These are phyloP conservation scores for Callosobruchus maculatus DNA, from an alignment of 2,888 invertebrate species.

Conservation along the genomic window DNA sequence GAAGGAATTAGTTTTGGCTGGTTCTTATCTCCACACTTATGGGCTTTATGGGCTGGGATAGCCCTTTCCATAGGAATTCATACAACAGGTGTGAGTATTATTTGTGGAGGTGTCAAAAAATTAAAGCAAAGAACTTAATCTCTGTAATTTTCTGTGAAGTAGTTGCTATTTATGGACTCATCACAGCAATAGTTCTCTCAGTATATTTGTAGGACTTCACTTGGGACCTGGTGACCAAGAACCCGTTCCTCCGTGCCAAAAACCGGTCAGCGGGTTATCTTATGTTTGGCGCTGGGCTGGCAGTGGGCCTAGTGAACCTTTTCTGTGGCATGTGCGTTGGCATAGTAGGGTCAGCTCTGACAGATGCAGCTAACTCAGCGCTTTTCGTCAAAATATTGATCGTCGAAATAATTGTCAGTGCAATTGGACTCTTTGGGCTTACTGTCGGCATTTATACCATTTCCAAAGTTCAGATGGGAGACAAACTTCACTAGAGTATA, in stretches of 20 bases:
- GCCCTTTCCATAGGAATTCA: conserved; percentile 95
- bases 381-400: conserved; percentile 97
- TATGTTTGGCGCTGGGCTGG: conserved; percentile 93
- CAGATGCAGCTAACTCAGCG: conserved; percentile 94
- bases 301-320: conserved; percentile 94
- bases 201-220: conserved; percentile 60
- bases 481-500: conserved; percentile 14
- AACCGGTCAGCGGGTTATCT: conserved; percentile 88
- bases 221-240: conserved; percentile 45
- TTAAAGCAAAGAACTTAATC: conserved; percentile 98
- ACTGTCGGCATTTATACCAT: conserved; percentile 94
- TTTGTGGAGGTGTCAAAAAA: conserved; percentile 97
- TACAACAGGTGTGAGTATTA: conserved; percentile 91
- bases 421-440: conserved; percentile 96
- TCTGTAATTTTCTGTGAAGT: conserved; percentile 99
- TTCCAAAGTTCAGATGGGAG: conserved; percentile 20
- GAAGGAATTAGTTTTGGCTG: conserved; percentile 83
- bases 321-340: conserved; percentile 95
- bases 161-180: conserved; percentile 97
- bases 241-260: conserved; percentile 50
- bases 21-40: conserved; percentile 87
- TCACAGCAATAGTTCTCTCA: conserved; percentile 94
- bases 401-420: conserved; percentile 98
- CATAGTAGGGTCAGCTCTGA: conserved; percentile 92
- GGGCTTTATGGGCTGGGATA: conserved; percentile 90